Base-by-base conservation (phyloP, 2,888 invertebrate species). In the Athetis lepigone region DNA sequence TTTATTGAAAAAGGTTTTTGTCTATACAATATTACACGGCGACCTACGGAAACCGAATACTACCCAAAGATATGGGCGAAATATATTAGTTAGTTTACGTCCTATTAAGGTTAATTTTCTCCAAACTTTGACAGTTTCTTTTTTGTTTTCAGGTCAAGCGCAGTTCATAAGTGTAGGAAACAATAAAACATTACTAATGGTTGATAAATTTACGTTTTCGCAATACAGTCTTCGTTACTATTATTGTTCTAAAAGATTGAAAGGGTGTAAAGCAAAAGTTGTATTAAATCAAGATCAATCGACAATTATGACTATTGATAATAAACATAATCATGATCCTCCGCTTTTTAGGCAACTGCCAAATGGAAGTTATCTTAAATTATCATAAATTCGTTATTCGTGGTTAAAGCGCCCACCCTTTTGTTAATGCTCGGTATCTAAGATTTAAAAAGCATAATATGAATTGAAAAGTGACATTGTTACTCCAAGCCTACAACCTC, bases 181-280 rank as follows among this genome's bases (percentile, higher is more conserved):
- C 23, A 63, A 66, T 13, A 46, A 18, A n/a, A 42, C 2, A n/a
- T 23, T 74, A n/a, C 21, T 74, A 7, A 64, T 72, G 64, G 29
- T 42, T 1, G 43, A 72, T 13, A 45, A 57, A 2, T 72, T 52
- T 13, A 68, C 73, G 0, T 74, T 74, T 19, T 42, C 57, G 1
- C 55, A 52, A 23, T 54, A 56, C 19, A 23, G 18, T 1, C 25
- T 58, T 0, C 64, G 60, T 0, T 54, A 61, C 19, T 75, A 47
- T 8, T 70, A 68, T 6, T 68, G 70, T 51, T 63, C 70, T 2
- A 62, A 56, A 43, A 47, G 33, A 8, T 4, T 4, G 1, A 68
- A 56, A 8, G 68, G 63, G 0, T 68, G 70, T 16, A 62, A 46
- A 49, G 62, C 62, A 4, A 58, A 21, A 16, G 45, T 70, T 7